These are phyloP conservation scores for Anguilla marmorata DNA, from an alignment of 2,797 vertebrate genomes.

Conservation along the genomic window DNA sequence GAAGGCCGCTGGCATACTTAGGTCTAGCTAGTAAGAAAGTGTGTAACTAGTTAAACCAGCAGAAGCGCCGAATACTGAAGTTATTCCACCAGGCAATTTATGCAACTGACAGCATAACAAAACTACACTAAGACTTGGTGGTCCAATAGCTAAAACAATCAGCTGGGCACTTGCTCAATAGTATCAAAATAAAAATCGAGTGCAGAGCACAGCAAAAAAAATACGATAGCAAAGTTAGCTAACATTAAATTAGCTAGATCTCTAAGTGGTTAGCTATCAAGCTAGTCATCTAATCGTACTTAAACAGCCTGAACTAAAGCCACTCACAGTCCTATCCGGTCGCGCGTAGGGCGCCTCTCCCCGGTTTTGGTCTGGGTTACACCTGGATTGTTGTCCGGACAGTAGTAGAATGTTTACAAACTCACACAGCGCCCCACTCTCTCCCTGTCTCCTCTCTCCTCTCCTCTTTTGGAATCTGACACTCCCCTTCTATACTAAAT, in stretches of 20 bases:
- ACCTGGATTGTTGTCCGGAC: background rate
- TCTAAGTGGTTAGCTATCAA: background rate
- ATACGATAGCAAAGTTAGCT: constrained; percentile 39
- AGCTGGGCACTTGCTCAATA: too few relatives aligned
- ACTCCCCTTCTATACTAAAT: constrained; percentile 52
- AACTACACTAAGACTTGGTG: background rate
- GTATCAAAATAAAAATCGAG: background rate
- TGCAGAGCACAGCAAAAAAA: background rate
- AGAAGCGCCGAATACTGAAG: background rate
- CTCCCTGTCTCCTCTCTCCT: constrained; percentile 60
- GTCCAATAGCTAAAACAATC: background rate
- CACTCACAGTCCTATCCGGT: background rate
- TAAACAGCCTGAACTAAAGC: background rate
- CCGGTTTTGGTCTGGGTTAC: background rate
- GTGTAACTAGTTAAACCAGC: constrained; percentile 2
- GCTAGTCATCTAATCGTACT: background rate
- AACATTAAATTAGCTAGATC: constrained; percentile 1
- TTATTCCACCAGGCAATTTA: background rate
- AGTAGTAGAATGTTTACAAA: constrained; percentile 43
- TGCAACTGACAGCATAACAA: background rate
- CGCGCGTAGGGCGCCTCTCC: constrained; percentile 16
- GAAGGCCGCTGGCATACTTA: background rate
- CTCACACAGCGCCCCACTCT: constrained; percentile 66
- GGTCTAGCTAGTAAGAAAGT: background rate
- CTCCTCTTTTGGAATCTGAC: constrained; percentile 61